These are phyloP conservation scores for Lutjanus argentimaculatus DNA, from an alignment of 2,797 vertebrate genomes.

Conservation along the genomic window DNA sequence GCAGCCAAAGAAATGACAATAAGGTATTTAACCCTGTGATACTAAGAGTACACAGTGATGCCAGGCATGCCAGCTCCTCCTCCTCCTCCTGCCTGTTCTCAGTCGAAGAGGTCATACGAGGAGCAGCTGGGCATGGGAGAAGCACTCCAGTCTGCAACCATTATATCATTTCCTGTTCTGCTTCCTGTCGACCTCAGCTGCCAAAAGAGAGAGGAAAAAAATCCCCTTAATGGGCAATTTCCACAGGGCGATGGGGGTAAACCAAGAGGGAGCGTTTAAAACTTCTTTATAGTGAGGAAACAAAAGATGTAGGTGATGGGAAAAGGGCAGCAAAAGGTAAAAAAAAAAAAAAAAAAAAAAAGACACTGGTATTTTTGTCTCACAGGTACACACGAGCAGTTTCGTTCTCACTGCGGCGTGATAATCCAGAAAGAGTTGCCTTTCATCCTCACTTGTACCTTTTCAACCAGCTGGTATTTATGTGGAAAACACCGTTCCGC, in stretches of 20 bases:
- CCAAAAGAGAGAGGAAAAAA: slow-evolving; percentile 73
- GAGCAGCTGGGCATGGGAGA: slow-evolving; percentile 85
- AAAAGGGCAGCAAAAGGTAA: slow-evolving; percentile 80
- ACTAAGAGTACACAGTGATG: slow-evolving; percentile 32
- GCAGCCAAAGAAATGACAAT: slow-evolving; percentile 14
- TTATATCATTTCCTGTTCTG: slow-evolving; percentile 90
- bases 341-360: background rate
- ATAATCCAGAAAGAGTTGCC: slow-evolving; percentile 34
- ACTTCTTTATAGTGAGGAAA: slow-evolving; percentile 61
- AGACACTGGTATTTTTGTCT: background rate
- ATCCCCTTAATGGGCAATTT: slow-evolving; percentile 85
- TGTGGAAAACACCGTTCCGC: slow-evolving; percentile 33
- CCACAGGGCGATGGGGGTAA: slow-evolving; percentile 78
- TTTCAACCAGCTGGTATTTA: slow-evolving; percentile 64
- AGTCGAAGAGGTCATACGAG: slow-evolving; percentile 80
- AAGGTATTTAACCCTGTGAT: slow-evolving; percentile 27
- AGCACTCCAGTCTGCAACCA: slow-evolving; percentile 80
- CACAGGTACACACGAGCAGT: background rate
- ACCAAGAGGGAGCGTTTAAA: slow-evolving; percentile 70
- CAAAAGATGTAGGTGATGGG: slow-evolving; percentile 2
- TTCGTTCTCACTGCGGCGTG: background rate
- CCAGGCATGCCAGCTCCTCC: slow-evolving; percentile 59
- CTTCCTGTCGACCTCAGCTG: slow-evolving; percentile 86
- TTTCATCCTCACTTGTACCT: slow-evolving; percentile 58
- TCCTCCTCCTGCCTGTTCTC: slow-evolving; percentile 71